Base-by-base conservation (phyloP, 2,888 invertebrate species). In the Sarcophaga carnaria region DNA sequence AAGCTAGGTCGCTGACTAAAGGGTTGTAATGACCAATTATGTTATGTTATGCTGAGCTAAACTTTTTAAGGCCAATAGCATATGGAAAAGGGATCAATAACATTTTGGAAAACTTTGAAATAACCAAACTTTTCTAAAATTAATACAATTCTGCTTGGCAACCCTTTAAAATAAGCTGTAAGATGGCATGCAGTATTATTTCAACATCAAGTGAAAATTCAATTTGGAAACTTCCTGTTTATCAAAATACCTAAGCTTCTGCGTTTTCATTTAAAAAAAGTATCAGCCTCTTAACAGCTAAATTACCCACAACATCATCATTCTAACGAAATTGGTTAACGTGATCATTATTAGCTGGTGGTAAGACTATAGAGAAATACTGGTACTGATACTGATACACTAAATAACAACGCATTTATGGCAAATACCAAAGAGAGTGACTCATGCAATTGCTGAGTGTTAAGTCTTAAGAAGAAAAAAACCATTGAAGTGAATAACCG, bases 181-280 rank as follows among this genome's bases (percentile, higher is more conserved):
- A 67, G 47, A 54, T 54, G 11, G 64, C 14, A 12, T 59, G 49
- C 12, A 17, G 49, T n/a, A 54, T 20, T 60, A 54, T 77, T 77
- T 60, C 20, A 47, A 77, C 76, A 69, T 45, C 22, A 66, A 81
- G 86, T 83, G 83, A 86, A 87, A 87, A 72, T 72, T 60, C 79
- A 79, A 79, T 87, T 81, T 72, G 59, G 59, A 64, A 76, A 76
- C 84, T 87, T 87, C 87, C 87, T 84, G 76, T 84, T 83, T 81
- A 70, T 60, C 74, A 82, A 81, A 75, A 69, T 75, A 22, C 77
- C 66, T 77, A 70, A 77, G 12, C 37, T 75, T 74, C 54, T 72
- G 59, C 1, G n/a, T 20, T 66, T 54, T 20, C 14, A 66, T 60
- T 22, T 63, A 0, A 12, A 63, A 45, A 63, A 75, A 47, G 47